These are phyloP conservation scores for Heliangelus exortis DNA, from an alignment of 2,797 vertebrate species.

Conservation along the genomic window DNA sequence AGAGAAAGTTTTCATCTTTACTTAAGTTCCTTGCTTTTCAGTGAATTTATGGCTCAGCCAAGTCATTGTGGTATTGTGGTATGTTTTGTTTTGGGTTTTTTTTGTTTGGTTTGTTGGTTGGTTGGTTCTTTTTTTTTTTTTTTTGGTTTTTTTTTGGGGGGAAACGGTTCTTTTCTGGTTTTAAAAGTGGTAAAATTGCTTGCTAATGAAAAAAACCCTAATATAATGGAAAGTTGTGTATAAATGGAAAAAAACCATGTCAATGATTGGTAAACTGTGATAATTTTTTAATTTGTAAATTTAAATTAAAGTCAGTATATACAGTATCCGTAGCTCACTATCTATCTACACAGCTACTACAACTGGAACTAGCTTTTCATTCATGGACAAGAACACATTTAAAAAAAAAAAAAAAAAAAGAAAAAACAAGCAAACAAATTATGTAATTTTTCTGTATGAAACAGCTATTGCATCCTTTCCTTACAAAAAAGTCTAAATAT, in stretches of 20 bases:
- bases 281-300: not conserved
- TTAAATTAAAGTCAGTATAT: not conserved
- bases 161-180: too few relatives aligned
- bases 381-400: not conserved
- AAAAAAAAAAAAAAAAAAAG: not conserved
- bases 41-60: not conserved
- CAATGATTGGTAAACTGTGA: not conserved
- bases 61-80: not conserved
- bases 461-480: rapidly evolving
- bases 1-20: not conserved
- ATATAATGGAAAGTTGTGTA: not conserved
- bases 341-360: not conserved
- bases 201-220: not conserved
- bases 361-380: not conserved
- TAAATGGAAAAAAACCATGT: not conserved
- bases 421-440: too few relatives aligned
- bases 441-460: not conserved
- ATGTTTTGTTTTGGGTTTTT: too few relatives aligned
- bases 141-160: not conserved
- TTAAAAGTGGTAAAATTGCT: not conserved
- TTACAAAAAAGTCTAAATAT: not conserved
- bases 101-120: too few relatives aligned
- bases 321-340: too few relatives aligned
- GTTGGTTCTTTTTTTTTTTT: too few relatives aligned
- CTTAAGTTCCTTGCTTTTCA: not conserved